Conservation (phyloP, 1,140 invertebrate species). For the Diorhabda elongata region DNA sequence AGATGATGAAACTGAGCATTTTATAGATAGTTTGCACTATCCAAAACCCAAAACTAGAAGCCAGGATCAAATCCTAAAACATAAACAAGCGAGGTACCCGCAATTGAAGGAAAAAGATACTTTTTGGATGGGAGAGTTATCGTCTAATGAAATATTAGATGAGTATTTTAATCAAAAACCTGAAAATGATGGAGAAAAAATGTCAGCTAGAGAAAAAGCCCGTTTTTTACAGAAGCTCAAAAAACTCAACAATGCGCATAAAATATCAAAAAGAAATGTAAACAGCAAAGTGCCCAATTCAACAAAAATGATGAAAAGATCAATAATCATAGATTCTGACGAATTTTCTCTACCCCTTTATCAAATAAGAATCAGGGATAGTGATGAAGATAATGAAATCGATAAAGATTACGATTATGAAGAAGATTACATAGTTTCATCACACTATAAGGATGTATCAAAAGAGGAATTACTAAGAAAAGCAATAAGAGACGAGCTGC, state of each 20-base stretch:
- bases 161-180: not conserved
- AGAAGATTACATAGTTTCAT: not conserved
- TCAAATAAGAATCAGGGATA: slow-evolving; percentile 22
- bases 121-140: not conserved
- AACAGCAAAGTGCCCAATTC: not conserved
- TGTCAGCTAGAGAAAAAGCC: slow-evolving; percentile 14
- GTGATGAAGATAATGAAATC: slow-evolving; percentile 15
- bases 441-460: not conserved
- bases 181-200: not conserved
- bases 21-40: not conserved
- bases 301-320: slow-evolving; percentile 14
- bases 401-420: slow-evolving; percentile 7
- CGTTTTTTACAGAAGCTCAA: slow-evolving; percentile 24
- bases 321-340: slow-evolving; percentile 27
- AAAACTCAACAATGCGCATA: slow-evolving; percentile 21
- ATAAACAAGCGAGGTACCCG: not conserved
- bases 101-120: not conserved
- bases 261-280: slow-evolving; percentile 19
- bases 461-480: slow-evolving; percentile 16
- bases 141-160: slow-evolving; percentile 3
- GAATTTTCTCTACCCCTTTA: slow-evolving; percentile 24
- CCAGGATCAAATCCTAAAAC: slow-evolving; percentile 2
- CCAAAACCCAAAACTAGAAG: not conserved
- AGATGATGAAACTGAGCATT: not conserved
- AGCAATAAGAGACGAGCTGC: slow-evolving; percentile 26